Base-by-base conservation (phyloP, 2,797 vertebrate genomes). In the Atherinosoma microstoma region DNA sequence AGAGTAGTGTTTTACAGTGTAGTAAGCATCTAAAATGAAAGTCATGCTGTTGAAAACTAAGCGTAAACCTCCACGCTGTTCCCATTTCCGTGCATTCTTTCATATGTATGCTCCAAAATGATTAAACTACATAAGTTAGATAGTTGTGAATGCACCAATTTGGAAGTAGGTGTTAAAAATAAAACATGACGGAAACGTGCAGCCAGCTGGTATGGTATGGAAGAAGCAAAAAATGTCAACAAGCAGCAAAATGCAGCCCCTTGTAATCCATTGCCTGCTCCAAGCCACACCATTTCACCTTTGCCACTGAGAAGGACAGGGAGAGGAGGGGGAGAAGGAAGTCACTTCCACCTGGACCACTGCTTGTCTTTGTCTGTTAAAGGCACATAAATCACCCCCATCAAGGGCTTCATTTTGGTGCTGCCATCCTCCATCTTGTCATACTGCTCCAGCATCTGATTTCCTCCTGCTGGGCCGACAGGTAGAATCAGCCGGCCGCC, bases 301-400 rank as follows among this genome's bases (percentile, higher is more conserved):
- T 95, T 93, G 89, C 76, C 94, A 80, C 91, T 93, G 91, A 93
- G 92, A 96, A 94, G 95, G 94, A 93, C 84, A 83, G 80, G 56
- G 94, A 92, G 94, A 95, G 95, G 94, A 95, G 94, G 92, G 92
- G 92, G 94, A 96, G 97, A 95, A 96, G 95, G 96, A 97, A 98
- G 95, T 99, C 97, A 99, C 97, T 99, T 98, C 98, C 98, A 99
- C 97, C 97, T 99, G 96, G 97, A 98, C 97, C 97, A 99, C 94
- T 99, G 98, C 96, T 98, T 99, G 82, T 98, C 97, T 97, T 94
- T 97, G 95, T 99, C 98, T 96, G 98, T 99, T 97, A 99, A 98
- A 99, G 98, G 98, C 98, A 99, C 98, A 92, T 99, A 99, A 94
- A 99, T 99, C 95, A 99, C 98, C 93, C 98, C 98, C 98, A 99